Evolutionary conservation across 2,113 vertebrate genomes (phyloP), one percentile per base, ranked within the genome.

Genomic region (Trichomycterus rosablanca): DNA sequence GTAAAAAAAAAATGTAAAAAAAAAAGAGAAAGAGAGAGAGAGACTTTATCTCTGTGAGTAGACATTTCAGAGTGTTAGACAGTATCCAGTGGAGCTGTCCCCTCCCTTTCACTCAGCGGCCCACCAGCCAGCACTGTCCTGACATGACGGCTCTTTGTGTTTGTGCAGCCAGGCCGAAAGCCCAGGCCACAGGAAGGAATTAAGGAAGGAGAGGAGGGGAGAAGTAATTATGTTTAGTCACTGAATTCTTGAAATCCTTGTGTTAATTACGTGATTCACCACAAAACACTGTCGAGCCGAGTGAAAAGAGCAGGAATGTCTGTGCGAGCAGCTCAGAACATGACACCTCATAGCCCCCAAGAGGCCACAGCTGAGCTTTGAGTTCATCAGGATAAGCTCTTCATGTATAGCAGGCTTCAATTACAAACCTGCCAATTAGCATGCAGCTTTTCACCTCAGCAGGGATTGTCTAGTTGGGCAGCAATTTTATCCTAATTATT

Each of bases 171-270:
- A 90, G 86, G 90, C 91, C 81, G 89, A 89, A 92, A 92, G 88
- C 88, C 89, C 88, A 90, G 91, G 86, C 86, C 86, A 87, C 72
- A 74, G 72, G 72, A 74, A 67, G 63, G 72, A 74, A 70, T 74
- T 74, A 74, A 63, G 40, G 55, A 87, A 89, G 88, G 83, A 69
- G 89, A 90, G 63, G 67, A 70, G 90, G 84, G 87, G 88, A 92
- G 88, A 87, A 88, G 89, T 86, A 89, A 93, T 93, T 93, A 93
- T 89, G 88, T 90, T 91, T 91, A 93, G 91, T 91, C 90, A 92
- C 78, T 90, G 90, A 86, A 81, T 91, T 91, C 84, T 91, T 87
- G 85, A 90, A 90, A 91, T 89, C 89, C 87, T 86, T 82, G 85
- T 79, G 86, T 92, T 93, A 92, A 92, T 92, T 92, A 90, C 86